Conservation (phyloP, 2,113 vertebrate genomes). For the Ammodytes dubius region DNA sequence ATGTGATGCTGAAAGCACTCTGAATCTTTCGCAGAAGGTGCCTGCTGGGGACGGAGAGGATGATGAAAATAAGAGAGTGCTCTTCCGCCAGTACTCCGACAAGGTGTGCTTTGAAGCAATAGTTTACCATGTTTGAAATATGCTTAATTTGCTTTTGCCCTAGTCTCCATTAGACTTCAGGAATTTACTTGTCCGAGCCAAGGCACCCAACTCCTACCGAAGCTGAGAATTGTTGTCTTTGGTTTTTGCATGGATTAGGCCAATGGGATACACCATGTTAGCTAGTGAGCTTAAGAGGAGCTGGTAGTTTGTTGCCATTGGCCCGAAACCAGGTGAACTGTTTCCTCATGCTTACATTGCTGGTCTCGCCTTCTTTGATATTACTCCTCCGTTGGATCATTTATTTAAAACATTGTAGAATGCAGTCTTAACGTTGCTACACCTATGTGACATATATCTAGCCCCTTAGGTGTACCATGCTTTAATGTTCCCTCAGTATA, state of each 20-base stretch:
- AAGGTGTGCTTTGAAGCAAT: constrained; percentile 45
- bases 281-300: too few species aligned
- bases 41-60: not conserved
- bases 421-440: too few species aligned
- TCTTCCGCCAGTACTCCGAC: constrained; percentile 73
- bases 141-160: not conserved
- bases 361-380: not conserved
- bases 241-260: too few species aligned
- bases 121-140: not conserved
- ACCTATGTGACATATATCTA: not conserved
- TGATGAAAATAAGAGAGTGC: not conserved
- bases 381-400: not conserved
- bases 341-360: too few species aligned
- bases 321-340: not conserved
- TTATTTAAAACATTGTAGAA: too few species aligned
- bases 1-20: not conserved
- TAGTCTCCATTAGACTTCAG: not conserved
- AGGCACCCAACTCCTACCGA: not conserved
- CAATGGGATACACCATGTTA: too few species aligned
- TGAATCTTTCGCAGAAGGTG: not conserved
- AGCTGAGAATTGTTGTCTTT: not conserved
- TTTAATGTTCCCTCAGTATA: not conserved
- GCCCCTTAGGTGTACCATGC: not conserved
- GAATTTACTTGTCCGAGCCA: not conserved
- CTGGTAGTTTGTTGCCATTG: too few species aligned